Percentiles rank a stretch among this genome's conserved stretches.
phyloP scores from a whole-genome alignment of 1,140 invertebrate species.

The Drosophila melanogaster region DNA sequence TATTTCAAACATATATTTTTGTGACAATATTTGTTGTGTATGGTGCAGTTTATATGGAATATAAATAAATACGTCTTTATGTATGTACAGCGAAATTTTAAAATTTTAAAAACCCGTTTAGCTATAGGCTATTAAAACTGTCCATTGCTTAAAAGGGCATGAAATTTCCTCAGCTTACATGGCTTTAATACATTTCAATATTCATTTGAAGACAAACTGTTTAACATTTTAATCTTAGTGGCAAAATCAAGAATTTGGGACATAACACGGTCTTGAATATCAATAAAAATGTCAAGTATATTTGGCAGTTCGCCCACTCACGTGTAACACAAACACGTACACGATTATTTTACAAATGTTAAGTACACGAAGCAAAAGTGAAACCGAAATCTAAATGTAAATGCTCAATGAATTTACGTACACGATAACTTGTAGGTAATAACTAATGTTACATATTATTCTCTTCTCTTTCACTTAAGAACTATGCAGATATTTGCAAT shows the following conservation, averaged over 20 bases:
- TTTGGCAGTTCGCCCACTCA: slow-evolving; percentile 8
- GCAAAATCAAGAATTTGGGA: neutral
- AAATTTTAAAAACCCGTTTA: slow-evolving; percentile 5
- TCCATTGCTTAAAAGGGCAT: neutral
- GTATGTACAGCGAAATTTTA: slow-evolving; percentile 30
- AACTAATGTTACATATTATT: slow-evolving; percentile 53
- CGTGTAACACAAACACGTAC: neutral
- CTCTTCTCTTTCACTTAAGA: slow-evolving; percentile 44
- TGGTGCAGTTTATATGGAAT: slow-evolving; percentile 5
- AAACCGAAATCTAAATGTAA: slow-evolving; percentile 28
- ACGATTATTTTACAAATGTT: slow-evolving; percentile 30
- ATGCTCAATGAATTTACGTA: slow-evolving; percentile 49
- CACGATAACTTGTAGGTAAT: slow-evolving; percentile 36
- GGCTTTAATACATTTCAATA: neutral
- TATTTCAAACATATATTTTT: slow-evolving; percentile 6
- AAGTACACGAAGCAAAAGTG: slow-evolving; percentile 47
- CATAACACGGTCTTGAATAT: slow-evolving; percentile 8
- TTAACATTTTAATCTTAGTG: slow-evolving; percentile 3
- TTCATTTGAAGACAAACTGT: slow-evolving; percentile 3
- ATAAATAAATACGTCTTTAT: neutral
- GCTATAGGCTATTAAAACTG: too few relatives aligned
- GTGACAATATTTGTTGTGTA: slow-evolving; percentile 8
- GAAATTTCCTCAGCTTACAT: slow-evolving; percentile 10
- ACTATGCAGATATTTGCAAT: slow-evolving; percentile 63
- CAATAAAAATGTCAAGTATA: slow-evolving; percentile 14